Base-by-base conservation (phyloP, 2,888 invertebrate genomes). In the Petrophora chlorosata region DNA sequence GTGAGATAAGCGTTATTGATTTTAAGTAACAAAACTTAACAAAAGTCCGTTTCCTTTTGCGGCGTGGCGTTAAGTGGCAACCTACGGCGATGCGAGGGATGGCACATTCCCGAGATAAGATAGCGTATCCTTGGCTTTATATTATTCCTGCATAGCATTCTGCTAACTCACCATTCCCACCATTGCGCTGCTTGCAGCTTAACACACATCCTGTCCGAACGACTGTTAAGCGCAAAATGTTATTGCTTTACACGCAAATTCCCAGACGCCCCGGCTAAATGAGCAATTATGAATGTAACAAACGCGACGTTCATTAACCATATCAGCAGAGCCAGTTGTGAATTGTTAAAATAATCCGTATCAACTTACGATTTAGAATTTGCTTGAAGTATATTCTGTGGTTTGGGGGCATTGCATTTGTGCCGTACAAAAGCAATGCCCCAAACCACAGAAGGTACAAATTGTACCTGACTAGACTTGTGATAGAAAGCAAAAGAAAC, bases 101-200 rank as follows among this genome's bases (percentile, higher is more conserved):
- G 78, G 77, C 81, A 79, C 87, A 89, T 89, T 89, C 88, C 75
- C 64, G 35, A 86, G 85, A 87, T 85, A 86, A 87, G 85, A 85
- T 84, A 85, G 58, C 59, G 50, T 52, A 66, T 64, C 63, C 56
- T 64, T 54, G 61, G 61, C 58, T 59, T 64, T n/a, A n/a, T n/a
- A n/a, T n/a, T n/a, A n/a, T n/a, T 61, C 59, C 50, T 66, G 75
- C 85, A 87, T 86, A 81, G 79, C 85, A 76, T 82, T 79, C 72
- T 67, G 75, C 70, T 74, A 72, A 81, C 74, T 87, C 88, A 88
- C 70, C 74, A 32, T 47, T 42, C 55, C 55, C 53, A 48, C 45
- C 54, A 50, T 23, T 41, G 33, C 56, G 50, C 53, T 61, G 57
- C 58, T 62, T 59, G 58, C 64, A 53, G 48, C 47, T 26, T 39